Conservation (phyloP, 2,113 vertebrate species). For the Salminus brasiliensis region DNA sequence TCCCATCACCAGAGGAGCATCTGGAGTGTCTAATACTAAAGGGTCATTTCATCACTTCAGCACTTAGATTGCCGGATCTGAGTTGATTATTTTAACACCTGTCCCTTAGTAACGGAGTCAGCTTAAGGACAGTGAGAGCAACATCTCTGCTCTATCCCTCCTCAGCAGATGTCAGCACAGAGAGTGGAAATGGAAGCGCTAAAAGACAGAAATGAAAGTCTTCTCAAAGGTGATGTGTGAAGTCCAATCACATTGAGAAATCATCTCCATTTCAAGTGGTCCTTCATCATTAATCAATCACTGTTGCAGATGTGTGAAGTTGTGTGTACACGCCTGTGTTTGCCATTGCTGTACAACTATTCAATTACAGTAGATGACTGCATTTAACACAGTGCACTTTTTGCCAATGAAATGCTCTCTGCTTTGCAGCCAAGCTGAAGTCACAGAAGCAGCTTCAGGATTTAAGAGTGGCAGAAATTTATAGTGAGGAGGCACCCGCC, state of each 20-base stretch:
- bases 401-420: neutral
- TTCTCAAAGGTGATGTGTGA: neutral
- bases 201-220: conserved; percentile 62
- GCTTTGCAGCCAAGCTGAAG: conserved; percentile 62
- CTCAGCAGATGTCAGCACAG: conserved; percentile 67
- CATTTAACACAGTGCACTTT: neutral
- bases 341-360: neutral
- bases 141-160: conserved; percentile 17
- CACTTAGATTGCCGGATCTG: neutral
- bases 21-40: neutral
- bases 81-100: neutral
- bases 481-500: neutral
- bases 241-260: neutral
- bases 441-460: conserved; percentile 57
- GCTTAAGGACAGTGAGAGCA: neutral
- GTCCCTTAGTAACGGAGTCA: neutral
- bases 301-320: too few species aligned
- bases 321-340: neutral
- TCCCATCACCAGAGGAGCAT: conserved; percentile 24
- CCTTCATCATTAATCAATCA: neutral
- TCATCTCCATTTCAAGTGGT: neutral
- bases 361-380: neutral
- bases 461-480: conserved; percentile 25
- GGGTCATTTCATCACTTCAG: conserved; percentile 1
- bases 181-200: conserved; percentile 57